Evolutionary conservation across 1,140 invertebrate genomes (phyloP).

Genomic region (Caenorhabditis tropicalis): DNA sequence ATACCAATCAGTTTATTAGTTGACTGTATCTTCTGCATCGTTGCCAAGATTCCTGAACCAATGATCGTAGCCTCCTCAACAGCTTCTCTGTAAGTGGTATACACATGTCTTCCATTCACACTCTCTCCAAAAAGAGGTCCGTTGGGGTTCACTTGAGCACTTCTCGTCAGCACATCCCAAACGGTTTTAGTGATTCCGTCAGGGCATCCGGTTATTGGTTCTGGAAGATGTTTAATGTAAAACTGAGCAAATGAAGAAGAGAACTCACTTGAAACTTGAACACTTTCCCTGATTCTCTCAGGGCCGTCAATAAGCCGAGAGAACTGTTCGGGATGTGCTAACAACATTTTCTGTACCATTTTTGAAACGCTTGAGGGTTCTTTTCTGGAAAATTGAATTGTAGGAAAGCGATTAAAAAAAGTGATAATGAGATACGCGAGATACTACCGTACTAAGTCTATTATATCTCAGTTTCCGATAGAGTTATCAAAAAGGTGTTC

Average conservation of each 20-base stretch:
- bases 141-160: conserved; percentile 48
- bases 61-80: conserved; percentile 47
- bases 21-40: conserved; percentile 45
- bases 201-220: conserved; percentile 48
- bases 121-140: conserved; percentile 48
- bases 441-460: no score
- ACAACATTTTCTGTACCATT: conserved; percentile 17
- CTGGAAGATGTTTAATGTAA: conserved; percentile 40
- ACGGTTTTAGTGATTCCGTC: conserved; percentile 54
- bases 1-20: conserved; percentile 56
- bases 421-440: background rate
- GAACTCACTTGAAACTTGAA: conserved; percentile 12
- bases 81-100: conserved; percentile 43
- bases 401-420: background rate
- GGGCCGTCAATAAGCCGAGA: conserved; percentile 4
- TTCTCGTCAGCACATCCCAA: conserved; percentile 55
- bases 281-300: conserved; percentile 19
- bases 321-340: conserved; percentile 6
- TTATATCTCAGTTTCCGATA: no score
- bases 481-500: no score
- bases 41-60: conserved; percentile 52
- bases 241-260: no score
- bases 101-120: conserved; percentile 31
- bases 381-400: background rate
- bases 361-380: no score